A percentile compares a stretch with the other conserved stretches of the same genome.
Evolutionary conservation across 2,888 invertebrate species (phyloP).

Genomic region (Dusona sp.): DNA sequence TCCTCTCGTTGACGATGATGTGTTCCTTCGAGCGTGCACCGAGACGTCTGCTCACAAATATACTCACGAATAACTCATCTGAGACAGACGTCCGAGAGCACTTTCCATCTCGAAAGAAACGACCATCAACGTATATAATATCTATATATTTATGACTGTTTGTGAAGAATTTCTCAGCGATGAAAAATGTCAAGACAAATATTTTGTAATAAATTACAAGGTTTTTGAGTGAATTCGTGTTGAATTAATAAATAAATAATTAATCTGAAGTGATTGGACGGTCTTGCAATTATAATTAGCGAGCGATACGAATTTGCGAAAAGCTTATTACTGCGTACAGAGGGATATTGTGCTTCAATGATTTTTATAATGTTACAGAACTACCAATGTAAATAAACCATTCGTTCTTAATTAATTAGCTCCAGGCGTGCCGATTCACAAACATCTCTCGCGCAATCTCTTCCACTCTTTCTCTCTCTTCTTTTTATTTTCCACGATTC

Average conservation of each 20-base stretch:
- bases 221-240: slow-evolving; percentile 7
- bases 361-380: slow-evolving; percentile 47
- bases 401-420: slow-evolving; percentile 56
- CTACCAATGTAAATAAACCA: neutral
- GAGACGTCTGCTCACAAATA: slow-evolving; percentile 38
- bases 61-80: slow-evolving; percentile 20
- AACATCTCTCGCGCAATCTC: slow-evolving; percentile 17
- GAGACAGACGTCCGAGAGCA: slow-evolving; percentile 39
- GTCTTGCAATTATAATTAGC: neutral
- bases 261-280: neutral
- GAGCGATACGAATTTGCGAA: neutral
- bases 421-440: slow-evolving; percentile 54
- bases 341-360: slow-evolving; percentile 17
- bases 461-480: neutral
- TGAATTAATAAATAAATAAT: slow-evolving; percentile 1
- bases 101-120: slow-evolving; percentile 61
- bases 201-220: neutral
- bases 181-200: neutral
- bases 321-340: neutral
- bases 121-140: neutral
- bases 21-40: slow-evolving; percentile 66
- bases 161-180: neutral
- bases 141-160: neutral
- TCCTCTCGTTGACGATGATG: slow-evolving; percentile 73
- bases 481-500: neutral